phyloP scores from a whole-genome alignment of 2,888 invertebrate species.

The Belgica antarctica region DNA sequence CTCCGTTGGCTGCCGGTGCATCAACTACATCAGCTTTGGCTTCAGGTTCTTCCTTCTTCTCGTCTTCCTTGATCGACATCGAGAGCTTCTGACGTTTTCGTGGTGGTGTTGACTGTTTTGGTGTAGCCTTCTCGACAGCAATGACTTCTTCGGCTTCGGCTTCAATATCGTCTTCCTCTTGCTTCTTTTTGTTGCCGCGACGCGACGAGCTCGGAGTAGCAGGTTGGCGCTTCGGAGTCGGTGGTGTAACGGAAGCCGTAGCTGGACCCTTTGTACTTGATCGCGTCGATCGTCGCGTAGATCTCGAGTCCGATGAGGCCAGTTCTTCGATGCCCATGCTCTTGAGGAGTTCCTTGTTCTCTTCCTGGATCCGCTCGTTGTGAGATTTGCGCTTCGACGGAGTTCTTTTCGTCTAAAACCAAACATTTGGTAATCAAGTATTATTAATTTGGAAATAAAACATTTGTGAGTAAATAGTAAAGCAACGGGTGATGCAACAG shows the following conservation, averaged over 20 bases:
- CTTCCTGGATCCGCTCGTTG: conserved; percentile 53
- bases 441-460: no score
- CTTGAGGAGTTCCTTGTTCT: conserved; percentile 54
- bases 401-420: conserved; percentile 51
- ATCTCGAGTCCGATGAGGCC: not conserved
- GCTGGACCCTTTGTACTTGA: conserved; percentile 52
- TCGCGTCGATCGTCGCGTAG: conserved; percentile 52
- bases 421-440: conserved; percentile 46
- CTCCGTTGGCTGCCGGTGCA: conserved; percentile 45
- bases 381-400: conserved; percentile 53
- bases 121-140: conserved; percentile 23
- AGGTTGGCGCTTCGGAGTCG: conserved; percentile 51
- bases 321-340: conserved; percentile 53
- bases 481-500: conserved; percentile 3
- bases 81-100: conserved; percentile 25
- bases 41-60: conserved; percentile 23
- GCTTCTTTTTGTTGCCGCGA: conserved; percentile 51
- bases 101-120: conserved; percentile 29
- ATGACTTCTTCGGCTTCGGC: not conserved
- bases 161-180: conserved; percentile 9
- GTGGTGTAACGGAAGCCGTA: conserved; percentile 50
- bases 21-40: conserved; percentile 27
- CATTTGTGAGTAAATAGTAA: not conserved
- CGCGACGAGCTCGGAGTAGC: conserved; percentile 47
- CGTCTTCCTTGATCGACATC: not conserved